Evolutionary conservation across 2,113 vertebrate genomes (phyloP).

Genomic region (Echinops telfairi): DNA sequence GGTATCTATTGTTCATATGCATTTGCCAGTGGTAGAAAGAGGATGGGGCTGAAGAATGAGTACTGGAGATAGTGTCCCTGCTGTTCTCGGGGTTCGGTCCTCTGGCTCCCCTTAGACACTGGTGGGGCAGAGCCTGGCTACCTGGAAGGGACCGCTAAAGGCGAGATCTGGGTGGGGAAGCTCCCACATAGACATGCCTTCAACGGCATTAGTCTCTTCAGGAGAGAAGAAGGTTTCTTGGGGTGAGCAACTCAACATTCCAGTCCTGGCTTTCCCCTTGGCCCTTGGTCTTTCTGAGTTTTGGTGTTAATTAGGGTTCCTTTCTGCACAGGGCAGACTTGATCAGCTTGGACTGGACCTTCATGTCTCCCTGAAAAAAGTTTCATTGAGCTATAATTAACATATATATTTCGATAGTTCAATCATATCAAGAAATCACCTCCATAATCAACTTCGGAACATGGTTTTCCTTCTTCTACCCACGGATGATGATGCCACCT

Average conservation of each 20-base stretch:
- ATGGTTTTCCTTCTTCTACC: too few relatives aligned
- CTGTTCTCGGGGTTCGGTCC: background rate
- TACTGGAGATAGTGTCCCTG: background rate
- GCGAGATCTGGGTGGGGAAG: rapidly evolving
- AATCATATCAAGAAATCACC: too few relatives aligned
- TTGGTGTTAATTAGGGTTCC: background rate
- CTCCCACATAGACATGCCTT: background rate
- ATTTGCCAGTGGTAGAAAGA: background rate
- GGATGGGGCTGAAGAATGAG: background rate
- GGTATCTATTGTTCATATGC: background rate
- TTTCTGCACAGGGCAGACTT: background rate
- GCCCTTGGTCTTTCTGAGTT: background rate
- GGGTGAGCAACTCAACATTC: background rate
- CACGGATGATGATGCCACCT: too few relatives aligned
- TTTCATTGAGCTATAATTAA: too few relatives aligned
- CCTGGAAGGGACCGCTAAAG: background rate
- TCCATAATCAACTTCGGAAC: too few relatives aligned
- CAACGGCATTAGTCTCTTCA: background rate
- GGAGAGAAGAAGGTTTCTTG: background rate
- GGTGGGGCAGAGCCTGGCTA: background rate
- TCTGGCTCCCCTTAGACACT: background rate
- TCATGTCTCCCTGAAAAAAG: background rate
- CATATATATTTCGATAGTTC: too few relatives aligned
- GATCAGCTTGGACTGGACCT: background rate
- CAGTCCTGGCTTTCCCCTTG: background rate